Conservation (phyloP, 2,113 vertebrate species). For the Piprites chloris region DNA sequence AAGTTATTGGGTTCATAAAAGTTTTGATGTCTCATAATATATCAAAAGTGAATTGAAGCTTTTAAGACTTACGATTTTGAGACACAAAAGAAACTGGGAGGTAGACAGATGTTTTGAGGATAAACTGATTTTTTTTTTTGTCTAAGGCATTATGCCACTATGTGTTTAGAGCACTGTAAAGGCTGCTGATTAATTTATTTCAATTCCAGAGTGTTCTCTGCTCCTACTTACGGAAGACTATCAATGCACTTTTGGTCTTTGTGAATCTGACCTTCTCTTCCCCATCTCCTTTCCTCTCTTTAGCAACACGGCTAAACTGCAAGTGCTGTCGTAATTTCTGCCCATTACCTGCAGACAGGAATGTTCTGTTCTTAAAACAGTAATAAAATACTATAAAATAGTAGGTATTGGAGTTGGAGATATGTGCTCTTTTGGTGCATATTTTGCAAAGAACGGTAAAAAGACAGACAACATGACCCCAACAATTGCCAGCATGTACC, state of each 20-base stretch:
- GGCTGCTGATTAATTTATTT: conserved; percentile 1
- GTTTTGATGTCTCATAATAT: neutral
- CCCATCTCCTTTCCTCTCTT: conserved; percentile 31
- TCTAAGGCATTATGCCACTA: conserved; percentile 38
- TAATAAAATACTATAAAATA: conserved; percentile 84
- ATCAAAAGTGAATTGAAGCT: conserved; percentile 50
- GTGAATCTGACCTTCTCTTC: conserved; percentile 51
- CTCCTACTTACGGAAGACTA: conserved; percentile 75
- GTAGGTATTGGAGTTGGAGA: conserved; percentile 90
- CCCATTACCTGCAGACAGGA: conserved; percentile 43
- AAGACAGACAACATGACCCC: conserved; percentile 93
- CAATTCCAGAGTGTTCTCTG: conserved; percentile 37
- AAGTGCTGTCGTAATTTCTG: conserved; percentile 56
- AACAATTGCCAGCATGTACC: conserved; percentile 92
- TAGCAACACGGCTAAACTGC: conserved; percentile 55
- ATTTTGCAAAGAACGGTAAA: conserved; percentile 94
- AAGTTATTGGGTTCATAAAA: conserved; percentile 40
- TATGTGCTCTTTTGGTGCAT: conserved; percentile 91
- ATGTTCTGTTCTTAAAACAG: conserved; percentile 27
- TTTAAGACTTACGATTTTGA: conserved; percentile 22
- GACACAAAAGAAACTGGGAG: conserved; percentile 66
- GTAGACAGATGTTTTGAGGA: conserved; percentile 70
- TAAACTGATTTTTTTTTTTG: conserved; percentile 32
- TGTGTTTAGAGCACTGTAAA: conserved; percentile 3
- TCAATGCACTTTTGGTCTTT: conserved; percentile 66